Evolutionary conservation across 1,140 invertebrate genomes (phyloP).

Genomic region (Drosophila eugracilis): DNA sequence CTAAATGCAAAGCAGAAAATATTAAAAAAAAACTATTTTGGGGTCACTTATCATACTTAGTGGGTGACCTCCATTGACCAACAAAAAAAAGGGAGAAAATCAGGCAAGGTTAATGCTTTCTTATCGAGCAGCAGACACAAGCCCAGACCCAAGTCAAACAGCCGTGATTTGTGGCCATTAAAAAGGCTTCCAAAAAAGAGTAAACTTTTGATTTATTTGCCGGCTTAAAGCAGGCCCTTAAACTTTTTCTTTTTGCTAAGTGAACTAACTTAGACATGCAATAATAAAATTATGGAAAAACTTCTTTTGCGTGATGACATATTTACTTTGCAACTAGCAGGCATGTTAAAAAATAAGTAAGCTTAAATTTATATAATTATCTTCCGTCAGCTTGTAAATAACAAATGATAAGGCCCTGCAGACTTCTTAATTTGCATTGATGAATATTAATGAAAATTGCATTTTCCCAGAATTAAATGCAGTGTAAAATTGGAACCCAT

Average conservation of each 20-base stretch:
- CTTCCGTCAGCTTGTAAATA: not conserved
- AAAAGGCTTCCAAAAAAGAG: slow-evolving; percentile 49
- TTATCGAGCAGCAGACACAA: slow-evolving; percentile 53
- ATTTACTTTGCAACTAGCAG: slow-evolving; percentile 48
- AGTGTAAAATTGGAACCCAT: slow-evolving; percentile 15
- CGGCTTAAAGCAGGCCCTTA: slow-evolving; percentile 11
- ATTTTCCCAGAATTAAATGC: slow-evolving; percentile 4
- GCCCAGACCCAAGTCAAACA: slow-evolving; percentile 40
- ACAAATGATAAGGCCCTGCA: not conserved
- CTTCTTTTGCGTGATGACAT: slow-evolving; percentile 67
- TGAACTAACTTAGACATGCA: slow-evolving; percentile 62
- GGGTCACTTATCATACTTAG: slow-evolving; percentile 74
- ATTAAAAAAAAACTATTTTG: slow-evolving; percentile 44
- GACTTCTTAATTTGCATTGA: slow-evolving; percentile 16
- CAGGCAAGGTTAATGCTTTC: slow-evolving; percentile 31
- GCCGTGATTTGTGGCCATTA: slow-evolving; percentile 77
- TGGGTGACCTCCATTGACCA: slow-evolving; percentile 19
- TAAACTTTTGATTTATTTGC: slow-evolving; percentile 73
- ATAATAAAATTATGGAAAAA: slow-evolving; percentile 74
- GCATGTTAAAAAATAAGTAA: not conserved
- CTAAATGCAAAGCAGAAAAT: slow-evolving; percentile 51
- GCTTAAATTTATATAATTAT: slow-evolving; percentile 4
- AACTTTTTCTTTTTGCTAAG: slow-evolving; percentile 28
- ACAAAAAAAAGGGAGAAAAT: slow-evolving; percentile 3
- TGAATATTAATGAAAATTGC: slow-evolving; percentile 25